Percentiles rank a stretch among this genome's conserved stretches.
Conservation (phyloP, 2,113 vertebrate species). For the Eurystomus gularis region DNA sequence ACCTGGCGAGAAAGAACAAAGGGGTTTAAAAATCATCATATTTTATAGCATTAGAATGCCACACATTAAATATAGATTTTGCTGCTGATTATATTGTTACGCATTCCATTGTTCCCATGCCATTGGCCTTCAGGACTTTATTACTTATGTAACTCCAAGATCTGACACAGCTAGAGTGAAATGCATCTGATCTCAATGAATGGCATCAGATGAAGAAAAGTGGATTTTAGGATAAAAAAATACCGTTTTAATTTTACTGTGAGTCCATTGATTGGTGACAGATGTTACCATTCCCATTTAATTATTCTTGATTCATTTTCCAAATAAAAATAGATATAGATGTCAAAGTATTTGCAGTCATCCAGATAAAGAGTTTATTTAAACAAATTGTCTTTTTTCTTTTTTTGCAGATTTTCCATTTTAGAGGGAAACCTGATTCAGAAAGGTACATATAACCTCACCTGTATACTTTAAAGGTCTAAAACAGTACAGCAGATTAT, state of each 20-base stretch:
- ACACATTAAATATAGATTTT: constrained; percentile 75
- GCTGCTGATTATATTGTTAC: constrained; percentile 77
- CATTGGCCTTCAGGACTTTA: constrained; percentile 72
- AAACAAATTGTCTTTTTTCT: constrained; percentile 48
- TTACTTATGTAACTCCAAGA: constrained; percentile 75
- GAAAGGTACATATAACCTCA: neutral
- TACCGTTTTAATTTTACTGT: constrained; percentile 68
- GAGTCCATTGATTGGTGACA: constrained; percentile 73
- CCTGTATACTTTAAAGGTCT: neutral
- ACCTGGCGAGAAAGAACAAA: constrained; percentile 71
- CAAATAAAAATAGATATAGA: constrained; percentile 72
- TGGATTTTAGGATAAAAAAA: constrained; percentile 68
- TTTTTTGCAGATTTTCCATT: neutral
- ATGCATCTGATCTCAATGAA: constrained; percentile 80
- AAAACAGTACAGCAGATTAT: neutral
- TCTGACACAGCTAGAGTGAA: constrained; percentile 66
- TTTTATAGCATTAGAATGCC: constrained; percentile 62
- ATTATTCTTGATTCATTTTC: constrained; percentile 76
- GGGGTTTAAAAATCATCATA: constrained; percentile 61
- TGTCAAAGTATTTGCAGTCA: constrained; percentile 74
- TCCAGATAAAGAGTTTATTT: constrained; percentile 63
- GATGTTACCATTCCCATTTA: constrained; percentile 77
- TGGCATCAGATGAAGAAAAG: constrained; percentile 63
- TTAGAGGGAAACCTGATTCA: neutral
- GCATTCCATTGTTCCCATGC: constrained; percentile 75